Conservation (phyloP, 2,888 invertebrate species). For the Tipula lateralis region DNA sequence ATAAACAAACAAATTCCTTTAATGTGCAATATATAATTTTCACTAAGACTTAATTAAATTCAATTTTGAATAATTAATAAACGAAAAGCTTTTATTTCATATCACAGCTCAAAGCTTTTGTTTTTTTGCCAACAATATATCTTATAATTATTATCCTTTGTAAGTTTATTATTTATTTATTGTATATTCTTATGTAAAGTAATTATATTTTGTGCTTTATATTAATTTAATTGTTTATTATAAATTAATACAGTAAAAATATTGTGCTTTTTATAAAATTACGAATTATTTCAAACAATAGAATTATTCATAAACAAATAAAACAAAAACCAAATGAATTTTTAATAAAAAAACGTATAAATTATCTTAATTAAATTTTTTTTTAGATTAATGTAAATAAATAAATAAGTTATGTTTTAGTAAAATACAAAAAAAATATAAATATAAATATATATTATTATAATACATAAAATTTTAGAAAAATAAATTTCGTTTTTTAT, state of each 20-base stretch:
- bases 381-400: constrained; percentile 14
- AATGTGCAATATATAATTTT: neutral
- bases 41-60: neutral
- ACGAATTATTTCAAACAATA: neutral
- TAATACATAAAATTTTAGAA: neutral
- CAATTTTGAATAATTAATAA: too few species aligned
- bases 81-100: neutral
- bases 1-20: neutral
- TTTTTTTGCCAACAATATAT: neutral
- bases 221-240: neutral
- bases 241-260: neutral
- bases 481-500: neutral
- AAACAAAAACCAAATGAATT: neutral
- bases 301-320: constrained; percentile 9
- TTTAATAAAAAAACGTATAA: neutral
- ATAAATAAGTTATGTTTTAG: neutral
- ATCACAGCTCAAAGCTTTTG: neutral
- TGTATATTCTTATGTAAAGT: neutral
- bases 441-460: neutral
- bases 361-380: neutral
- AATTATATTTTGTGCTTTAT: neutral
- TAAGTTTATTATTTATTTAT: neutral
- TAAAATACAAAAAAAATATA: neutral
- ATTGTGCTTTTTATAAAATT: neutral
- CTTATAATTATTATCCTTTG: neutral